These are phyloP conservation scores for Cantharis rufa DNA, from an alignment of 2,888 invertebrate genomes.

Conservation along the genomic window DNA sequence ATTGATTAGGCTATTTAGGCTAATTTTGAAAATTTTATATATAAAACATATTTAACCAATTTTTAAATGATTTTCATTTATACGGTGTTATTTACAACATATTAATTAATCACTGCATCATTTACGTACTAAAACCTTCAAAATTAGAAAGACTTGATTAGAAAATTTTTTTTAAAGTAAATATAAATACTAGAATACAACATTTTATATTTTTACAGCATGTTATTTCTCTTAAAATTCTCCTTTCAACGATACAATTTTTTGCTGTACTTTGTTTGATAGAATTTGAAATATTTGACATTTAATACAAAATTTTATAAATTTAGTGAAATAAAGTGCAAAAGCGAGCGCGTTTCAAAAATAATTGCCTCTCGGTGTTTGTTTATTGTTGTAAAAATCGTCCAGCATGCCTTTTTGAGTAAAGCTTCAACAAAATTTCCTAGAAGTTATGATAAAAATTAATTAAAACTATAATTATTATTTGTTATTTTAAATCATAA, in stretches of 20 bases:
- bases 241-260: background rate
- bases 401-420: background rate
- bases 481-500: no score
- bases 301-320: background rate
- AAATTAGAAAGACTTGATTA: no score
- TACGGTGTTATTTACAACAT: no score
- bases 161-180: background rate
- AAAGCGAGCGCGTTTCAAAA: background rate
- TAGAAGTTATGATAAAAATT: no score
- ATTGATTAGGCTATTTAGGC: no score
- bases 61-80: no score
- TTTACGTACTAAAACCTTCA: no score
- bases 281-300: background rate
- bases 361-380: background rate
- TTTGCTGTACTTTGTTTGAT: background rate
- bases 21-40: no score
- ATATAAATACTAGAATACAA: background rate
- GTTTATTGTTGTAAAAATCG: background rate
- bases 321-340: background rate
- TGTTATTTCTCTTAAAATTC: background rate
- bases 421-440: no score
- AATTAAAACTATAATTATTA: no score
- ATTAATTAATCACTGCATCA: no score
- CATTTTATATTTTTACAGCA: background rate
- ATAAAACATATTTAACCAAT: no score